Percentiles rank a stretch among this genome's conserved stretches.
Conservation (phyloP, 2,888 invertebrate species). For the Carcina quercana region DNA sequence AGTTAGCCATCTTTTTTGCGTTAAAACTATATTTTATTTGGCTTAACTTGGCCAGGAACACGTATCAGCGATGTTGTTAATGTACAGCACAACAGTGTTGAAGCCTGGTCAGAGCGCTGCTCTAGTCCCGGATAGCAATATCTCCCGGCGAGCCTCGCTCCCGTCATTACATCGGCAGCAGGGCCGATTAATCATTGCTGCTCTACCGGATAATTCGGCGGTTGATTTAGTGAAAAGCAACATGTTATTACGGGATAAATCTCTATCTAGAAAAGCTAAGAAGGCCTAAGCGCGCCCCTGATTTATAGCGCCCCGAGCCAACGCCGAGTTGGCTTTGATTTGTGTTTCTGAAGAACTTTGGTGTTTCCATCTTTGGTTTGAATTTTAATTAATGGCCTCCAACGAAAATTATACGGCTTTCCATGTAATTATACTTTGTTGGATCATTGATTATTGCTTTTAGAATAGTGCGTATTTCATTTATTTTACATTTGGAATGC, state of each 20-base stretch:
- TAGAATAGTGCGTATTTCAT: conserved; percentile 43
- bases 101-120: too few species aligned
- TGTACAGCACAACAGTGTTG: too few species aligned
- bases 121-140: conserved; percentile 5
- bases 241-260: conserved; percentile 74
- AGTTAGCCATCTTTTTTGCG: too few species aligned
- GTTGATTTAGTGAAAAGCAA: conserved; percentile 73
- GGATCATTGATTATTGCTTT: conserved; percentile 63
- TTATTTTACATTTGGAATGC: conserved; percentile 26
- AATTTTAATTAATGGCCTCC: conserved; percentile 67
- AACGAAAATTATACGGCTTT: conserved; percentile 63
- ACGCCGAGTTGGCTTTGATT: conserved; percentile 63
- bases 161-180: conserved; percentile 60
- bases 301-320: conserved; percentile 60
- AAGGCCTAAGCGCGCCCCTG: conserved; percentile 68
- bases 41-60: too few species aligned
- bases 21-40: too few species aligned
- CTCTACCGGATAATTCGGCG: conserved; percentile 74
- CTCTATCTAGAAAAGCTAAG: conserved; percentile 75
- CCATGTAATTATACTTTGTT: conserved; percentile 57
- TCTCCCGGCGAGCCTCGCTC: conserved; percentile 22
- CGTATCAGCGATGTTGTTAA: too few species aligned
- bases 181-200: conserved; percentile 64
- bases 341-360: conserved; percentile 55
- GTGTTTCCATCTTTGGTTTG: conserved; percentile 67